Conservation (phyloP, 2,797 vertebrate species). For the Thripadectes ignobilis region DNA sequence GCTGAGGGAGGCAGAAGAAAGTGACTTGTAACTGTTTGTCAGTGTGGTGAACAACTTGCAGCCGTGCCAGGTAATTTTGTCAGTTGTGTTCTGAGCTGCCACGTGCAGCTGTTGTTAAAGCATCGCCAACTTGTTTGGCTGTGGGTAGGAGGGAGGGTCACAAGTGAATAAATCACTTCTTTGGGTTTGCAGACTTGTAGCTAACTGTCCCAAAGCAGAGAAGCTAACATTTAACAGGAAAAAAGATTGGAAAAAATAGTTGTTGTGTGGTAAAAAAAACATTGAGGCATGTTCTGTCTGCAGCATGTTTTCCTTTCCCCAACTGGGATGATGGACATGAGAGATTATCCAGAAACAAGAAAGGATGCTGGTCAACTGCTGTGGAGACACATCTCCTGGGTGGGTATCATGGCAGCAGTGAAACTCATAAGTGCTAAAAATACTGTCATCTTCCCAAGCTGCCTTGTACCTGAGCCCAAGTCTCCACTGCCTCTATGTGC, state of each 20-base stretch:
- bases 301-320: constrained; percentile 24
- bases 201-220: not conserved
- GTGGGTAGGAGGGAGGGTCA: not conserved
- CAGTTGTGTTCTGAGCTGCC: not conserved
- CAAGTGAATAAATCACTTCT: not conserved
- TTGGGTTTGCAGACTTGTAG: not conserved
- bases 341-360: constrained; percentile 42
- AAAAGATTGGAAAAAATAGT: constrained; percentile 9
- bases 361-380: not conserved
- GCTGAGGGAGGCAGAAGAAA: constrained; percentile 39
- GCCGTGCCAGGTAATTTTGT: constrained; percentile 8
- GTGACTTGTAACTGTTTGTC: constrained; percentile 49
- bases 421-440: not conserved
- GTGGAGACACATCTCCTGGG: not conserved
- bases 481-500: not conserved
- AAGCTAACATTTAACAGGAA: not conserved
- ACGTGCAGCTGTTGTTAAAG: not conserved
- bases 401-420: not conserved
- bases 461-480: not conserved
- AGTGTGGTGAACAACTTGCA: not conserved
- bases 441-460: not conserved
- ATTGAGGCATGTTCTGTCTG: not conserved
- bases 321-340: not conserved
- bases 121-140: not conserved
- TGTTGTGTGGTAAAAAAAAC: not conserved